A percentile compares a stretch with the other conserved stretches of the same genome.
Conservation (phyloP, 2,888 invertebrate genomes). For the Drosophila meridionalis region DNA sequence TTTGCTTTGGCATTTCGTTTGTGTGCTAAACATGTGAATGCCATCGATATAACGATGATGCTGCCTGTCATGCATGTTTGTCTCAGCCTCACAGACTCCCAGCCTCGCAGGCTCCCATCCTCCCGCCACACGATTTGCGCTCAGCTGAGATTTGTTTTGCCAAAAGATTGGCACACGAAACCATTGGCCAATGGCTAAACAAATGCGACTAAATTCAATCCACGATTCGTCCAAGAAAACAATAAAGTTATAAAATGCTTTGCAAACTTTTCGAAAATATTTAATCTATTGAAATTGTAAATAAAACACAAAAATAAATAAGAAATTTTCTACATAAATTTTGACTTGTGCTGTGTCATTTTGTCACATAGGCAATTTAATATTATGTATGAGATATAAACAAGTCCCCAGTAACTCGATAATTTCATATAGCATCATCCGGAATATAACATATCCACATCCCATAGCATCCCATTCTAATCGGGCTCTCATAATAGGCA, state of each 20-base stretch:
- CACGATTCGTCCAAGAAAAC: not conserved
- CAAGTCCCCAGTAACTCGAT: slow-evolving; percentile 20
- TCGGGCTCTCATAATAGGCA: slow-evolving; percentile 50
- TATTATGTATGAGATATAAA: slow-evolving; percentile 22
- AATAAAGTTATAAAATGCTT: not conserved
- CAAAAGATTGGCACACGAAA: slow-evolving; percentile 38
- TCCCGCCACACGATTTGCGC: slow-evolving; percentile 27
- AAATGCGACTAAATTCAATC: slow-evolving; percentile 4
- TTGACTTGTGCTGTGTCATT: slow-evolving; percentile 1
- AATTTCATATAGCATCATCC: slow-evolving; percentile 8
- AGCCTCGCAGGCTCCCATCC: not conserved
- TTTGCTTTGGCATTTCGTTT: slow-evolving; percentile 78
- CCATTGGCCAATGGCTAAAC: slow-evolving; percentile 22
- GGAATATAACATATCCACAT: slow-evolving; percentile 1
- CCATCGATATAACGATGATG: slow-evolving; percentile 73
- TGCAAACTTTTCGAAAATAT: not conserved
- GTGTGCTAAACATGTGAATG: slow-evolving; percentile 79
- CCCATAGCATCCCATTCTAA: slow-evolving; percentile 36
- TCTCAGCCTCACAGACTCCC: not conserved
- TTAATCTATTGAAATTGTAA: not conserved
- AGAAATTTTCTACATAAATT: not conserved
- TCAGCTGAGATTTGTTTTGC: slow-evolving; percentile 67
- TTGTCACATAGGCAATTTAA: slow-evolving; percentile 21
- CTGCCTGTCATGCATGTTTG: slow-evolving; percentile 45
- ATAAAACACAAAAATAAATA: not conserved